Percentiles rank a stretch among this genome's conserved stretches.
Evolutionary conservation across 2,113 vertebrate species (phyloP).

Genomic region (Odontophorus gujanensis): DNA sequence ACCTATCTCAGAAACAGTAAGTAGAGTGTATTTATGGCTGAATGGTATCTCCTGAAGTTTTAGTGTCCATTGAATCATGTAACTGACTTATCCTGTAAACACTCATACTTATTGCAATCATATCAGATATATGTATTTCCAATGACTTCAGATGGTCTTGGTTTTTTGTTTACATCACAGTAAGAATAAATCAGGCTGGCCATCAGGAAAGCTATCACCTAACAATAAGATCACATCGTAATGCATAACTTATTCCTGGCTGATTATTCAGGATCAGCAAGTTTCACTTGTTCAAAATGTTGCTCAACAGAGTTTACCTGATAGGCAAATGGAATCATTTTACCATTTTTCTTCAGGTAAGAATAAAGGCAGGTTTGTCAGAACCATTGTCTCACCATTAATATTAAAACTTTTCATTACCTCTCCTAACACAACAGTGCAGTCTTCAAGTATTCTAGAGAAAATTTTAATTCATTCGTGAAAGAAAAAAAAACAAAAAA

Average conservation of each 20-base stretch:
- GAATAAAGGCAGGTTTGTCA: slow-evolving; percentile 42
- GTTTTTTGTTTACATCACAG: neutral
- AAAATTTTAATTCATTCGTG: slow-evolving; percentile 24
- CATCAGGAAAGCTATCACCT: neutral
- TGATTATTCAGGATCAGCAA: neutral
- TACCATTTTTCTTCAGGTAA: slow-evolving; percentile 45
- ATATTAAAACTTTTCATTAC: slow-evolving; percentile 46
- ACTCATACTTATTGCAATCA: neutral
- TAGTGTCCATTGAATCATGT: neutral
- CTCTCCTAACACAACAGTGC: slow-evolving; percentile 6
- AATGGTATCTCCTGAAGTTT: neutral
- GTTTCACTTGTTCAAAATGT: neutral
- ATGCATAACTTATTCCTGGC: neutral
- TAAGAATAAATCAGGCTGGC: neutral
- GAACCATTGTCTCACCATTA: slow-evolving; percentile 31
- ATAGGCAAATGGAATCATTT: slow-evolving; percentile 22
- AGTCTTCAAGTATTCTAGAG: neutral
- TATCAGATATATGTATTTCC: neutral
- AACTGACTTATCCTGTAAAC: neutral
- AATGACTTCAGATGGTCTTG: neutral
- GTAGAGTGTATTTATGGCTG: neutral
- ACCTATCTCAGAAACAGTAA: neutral
- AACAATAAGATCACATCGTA: neutral
- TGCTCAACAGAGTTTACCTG: neutral
- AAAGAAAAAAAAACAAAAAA: neutral